Conservation (phyloP, 2,888 invertebrate genomes). For the Cephonodes hylas region DNA sequence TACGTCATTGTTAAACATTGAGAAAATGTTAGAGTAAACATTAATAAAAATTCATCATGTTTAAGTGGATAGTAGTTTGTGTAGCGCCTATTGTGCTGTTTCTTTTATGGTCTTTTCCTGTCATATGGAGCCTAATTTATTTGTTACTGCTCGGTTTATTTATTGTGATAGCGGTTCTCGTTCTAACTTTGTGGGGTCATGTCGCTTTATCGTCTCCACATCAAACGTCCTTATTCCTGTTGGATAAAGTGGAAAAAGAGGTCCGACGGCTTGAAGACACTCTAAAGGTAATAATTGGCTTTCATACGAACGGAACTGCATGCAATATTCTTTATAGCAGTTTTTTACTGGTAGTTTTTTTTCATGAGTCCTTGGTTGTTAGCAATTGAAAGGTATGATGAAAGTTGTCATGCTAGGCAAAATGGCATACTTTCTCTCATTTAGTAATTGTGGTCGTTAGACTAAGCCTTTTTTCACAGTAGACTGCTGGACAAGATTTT, state of each 20-base stretch:
- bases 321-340: too few species aligned
- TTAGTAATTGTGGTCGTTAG: background rate
- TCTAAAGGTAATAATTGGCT: slow-evolving; percentile 78
- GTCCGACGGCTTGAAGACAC: slow-evolving; percentile 81
- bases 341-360: background rate
- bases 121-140: slow-evolving; percentile 55
- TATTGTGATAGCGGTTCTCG: slow-evolving; percentile 51
- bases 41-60: slow-evolving; percentile 41
- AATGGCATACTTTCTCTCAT: background rate
- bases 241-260: slow-evolving; percentile 83
- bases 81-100: slow-evolving; percentile 49
- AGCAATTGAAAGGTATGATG: background rate
- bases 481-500: background rate
- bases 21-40: slow-evolving; percentile 15
- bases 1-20: background rate
- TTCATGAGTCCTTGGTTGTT: background rate
- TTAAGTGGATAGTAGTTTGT: slow-evolving; percentile 51
- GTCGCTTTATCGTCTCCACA: slow-evolving; percentile 84
- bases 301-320: background rate
- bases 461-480: background rate
- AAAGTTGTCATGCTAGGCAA: background rate
- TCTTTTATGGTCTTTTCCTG: slow-evolving; percentile 59
- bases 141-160: slow-evolving; percentile 51
- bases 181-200: slow-evolving; percentile 82
- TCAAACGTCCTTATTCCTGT: slow-evolving; percentile 80